These are phyloP conservation scores for Panthera uncia DNA, from an alignment of 2,113 vertebrate genomes.

Conservation along the genomic window DNA sequence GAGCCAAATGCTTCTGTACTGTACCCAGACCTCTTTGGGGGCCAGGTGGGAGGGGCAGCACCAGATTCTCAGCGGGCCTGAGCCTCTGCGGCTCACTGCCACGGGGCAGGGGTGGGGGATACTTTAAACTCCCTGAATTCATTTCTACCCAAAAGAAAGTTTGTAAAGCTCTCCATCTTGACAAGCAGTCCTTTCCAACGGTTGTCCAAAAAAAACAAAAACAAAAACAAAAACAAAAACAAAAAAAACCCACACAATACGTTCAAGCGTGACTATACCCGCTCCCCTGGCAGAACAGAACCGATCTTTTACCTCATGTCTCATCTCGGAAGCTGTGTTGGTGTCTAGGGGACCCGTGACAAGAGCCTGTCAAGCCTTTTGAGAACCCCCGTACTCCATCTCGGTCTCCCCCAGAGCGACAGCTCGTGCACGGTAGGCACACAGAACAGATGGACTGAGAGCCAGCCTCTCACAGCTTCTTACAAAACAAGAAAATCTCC, in stretches of 20 bases:
- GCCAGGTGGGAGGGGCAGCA: not conserved
- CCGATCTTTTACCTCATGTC: conserved; percentile 41
- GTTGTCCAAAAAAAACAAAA: conserved; percentile 67
- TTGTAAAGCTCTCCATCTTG: conserved; percentile 54
- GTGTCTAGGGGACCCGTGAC: conserved; percentile 64
- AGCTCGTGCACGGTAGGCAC: not conserved
- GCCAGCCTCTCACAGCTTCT: not conserved
- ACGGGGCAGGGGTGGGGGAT: conserved; percentile 1
- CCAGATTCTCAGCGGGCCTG: not conserved
- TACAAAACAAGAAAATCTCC: not conserved
- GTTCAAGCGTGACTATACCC: conserved; percentile 26
- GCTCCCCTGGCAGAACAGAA: conserved; percentile 42
- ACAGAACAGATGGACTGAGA: not conserved
- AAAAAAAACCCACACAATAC: not conserved
- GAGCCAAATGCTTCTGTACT: not conserved
- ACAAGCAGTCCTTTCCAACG: conserved; percentile 58
- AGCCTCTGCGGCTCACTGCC: conserved; percentile 3
- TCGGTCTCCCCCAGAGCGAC: not conserved
- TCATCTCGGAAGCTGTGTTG: conserved; percentile 73
- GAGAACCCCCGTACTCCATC: not conserved
- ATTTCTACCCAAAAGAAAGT: not conserved
- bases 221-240: too few species aligned
- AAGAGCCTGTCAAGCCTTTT: not conserved
- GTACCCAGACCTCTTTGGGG: not conserved
- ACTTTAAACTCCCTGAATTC: not conserved